phyloP scores from a whole-genome alignment of 92 coral and sea anemone genomes.

The Metridium senile region DNA sequence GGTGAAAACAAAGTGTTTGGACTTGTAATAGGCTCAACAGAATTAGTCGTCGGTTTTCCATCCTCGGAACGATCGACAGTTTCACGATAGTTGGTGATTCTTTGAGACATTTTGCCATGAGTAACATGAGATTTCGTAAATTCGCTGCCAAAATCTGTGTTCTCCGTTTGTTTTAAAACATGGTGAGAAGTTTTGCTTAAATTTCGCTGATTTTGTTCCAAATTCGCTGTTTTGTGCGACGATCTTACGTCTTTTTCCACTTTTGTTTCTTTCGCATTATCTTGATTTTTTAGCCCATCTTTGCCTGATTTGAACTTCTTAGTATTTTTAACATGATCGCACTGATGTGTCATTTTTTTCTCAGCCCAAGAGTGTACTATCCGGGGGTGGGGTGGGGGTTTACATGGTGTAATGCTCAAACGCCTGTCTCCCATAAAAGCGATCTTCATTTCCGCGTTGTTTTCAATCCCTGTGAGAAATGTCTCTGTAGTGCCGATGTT shows the following conservation, averaged over 20 bases:
- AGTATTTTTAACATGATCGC: not conserved
- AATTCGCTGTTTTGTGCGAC: too few species aligned
- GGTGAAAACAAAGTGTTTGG: conserved; percentile 66
- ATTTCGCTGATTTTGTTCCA: too few species aligned
- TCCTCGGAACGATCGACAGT: too few species aligned
- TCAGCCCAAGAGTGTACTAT: conserved; percentile 72
- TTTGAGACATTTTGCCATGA: too few species aligned
- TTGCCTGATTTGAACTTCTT: not conserved
- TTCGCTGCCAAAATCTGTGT: too few species aligned
- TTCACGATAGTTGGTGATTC: too few species aligned
- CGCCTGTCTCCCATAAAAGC: conserved; percentile 78
- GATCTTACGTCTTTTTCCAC: not conserved
- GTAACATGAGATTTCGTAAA: too few species aligned
- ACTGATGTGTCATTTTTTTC: conserved; percentile 27
- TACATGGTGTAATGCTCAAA: conserved; percentile 70
- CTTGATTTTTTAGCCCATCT: not conserved
- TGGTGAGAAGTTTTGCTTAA: too few species aligned
- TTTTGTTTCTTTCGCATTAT: not conserved
- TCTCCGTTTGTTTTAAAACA: too few species aligned
- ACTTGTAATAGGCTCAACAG: too few species aligned
- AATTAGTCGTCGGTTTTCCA: too few species aligned
- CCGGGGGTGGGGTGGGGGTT: conserved; percentile 64
- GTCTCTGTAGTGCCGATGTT: conserved; percentile 42
- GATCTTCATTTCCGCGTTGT: conserved; percentile 63
- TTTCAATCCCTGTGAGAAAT: conserved; percentile 47